These are phyloP conservation scores for Prunella fulvescens DNA, from an alignment of 2,113 vertebrate species.

Conservation along the genomic window DNA sequence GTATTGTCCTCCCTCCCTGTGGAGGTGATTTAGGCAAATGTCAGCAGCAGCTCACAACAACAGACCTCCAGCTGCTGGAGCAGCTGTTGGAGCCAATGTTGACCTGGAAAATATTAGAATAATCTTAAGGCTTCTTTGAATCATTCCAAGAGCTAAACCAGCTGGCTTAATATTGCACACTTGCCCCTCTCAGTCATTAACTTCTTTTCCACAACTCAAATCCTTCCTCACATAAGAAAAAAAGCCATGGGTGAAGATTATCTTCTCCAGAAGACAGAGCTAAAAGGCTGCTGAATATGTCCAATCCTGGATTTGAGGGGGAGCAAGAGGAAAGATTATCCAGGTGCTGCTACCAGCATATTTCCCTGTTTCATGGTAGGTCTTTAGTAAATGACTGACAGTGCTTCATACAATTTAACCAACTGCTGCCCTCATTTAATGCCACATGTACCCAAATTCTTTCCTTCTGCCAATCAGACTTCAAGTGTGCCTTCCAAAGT, in stretches of 20 bases:
- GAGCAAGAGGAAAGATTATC: not conserved
- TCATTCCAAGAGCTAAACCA: not conserved
- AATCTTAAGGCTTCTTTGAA: not conserved
- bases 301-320: not conserved
- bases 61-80: not conserved
- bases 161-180: not conserved
- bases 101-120: not conserved
- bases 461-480: conserved; percentile 6
- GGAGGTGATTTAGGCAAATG: not conserved
- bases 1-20: not conserved
- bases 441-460: not conserved
- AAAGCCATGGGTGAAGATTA: not conserved
- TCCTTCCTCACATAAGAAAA: not conserved
- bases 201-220: not conserved
- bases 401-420: not conserved
- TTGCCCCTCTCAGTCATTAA: not conserved
- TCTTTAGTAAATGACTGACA: conserved; percentile 6
- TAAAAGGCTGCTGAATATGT: not conserved
- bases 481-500: not conserved
- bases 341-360: not conserved
- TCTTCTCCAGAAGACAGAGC: not conserved
- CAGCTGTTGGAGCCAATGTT: not conserved
- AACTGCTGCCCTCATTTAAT: conserved; percentile 3
- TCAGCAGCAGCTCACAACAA: not conserved
- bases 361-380: not conserved